Conservation (phyloP, 2,113 vertebrate genomes). For the Sander lucioperca region DNA sequence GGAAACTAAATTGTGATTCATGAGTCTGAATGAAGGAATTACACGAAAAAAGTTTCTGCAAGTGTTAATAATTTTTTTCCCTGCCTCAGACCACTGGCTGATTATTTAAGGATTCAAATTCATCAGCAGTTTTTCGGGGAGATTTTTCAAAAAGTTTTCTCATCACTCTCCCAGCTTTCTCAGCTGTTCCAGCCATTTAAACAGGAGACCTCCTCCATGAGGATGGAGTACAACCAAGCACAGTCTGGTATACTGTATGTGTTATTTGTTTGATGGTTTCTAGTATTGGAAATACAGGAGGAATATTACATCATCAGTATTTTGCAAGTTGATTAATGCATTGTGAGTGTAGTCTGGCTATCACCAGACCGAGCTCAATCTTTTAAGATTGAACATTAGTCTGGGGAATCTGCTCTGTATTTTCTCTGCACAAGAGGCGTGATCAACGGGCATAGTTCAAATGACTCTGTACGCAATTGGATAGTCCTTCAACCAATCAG, state of each 20-base stretch:
- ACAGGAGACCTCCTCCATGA: slow-evolving; percentile 4
- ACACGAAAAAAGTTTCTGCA: neutral
- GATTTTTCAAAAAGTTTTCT: neutral
- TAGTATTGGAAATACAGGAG: neutral
- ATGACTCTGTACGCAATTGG: too few species aligned
- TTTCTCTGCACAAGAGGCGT: too few species aligned
- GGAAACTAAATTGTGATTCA: slow-evolving; percentile 2
- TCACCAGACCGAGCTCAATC: too few species aligned
- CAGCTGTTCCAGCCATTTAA: slow-evolving; percentile 39
- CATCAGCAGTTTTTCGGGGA: slow-evolving; percentile 10
- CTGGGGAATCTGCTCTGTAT: too few species aligned
- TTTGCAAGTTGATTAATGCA: neutral
- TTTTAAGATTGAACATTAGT: too few species aligned
- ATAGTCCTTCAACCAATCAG: too few species aligned
- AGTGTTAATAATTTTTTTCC: neutral
- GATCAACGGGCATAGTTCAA: too few species aligned
- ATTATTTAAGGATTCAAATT: slow-evolving; percentile 27
- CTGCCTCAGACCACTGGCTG: neutral
- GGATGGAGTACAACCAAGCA: neutral
- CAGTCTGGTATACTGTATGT: neutral
- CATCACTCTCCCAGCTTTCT: slow-evolving; percentile 20
- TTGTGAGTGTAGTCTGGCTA: too few species aligned
- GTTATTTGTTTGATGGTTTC: neutral
- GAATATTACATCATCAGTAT: neutral
- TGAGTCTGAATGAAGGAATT: neutral